phyloP scores from a whole-genome alignment of 2,888 invertebrate species.

The Diloba caeruleocephala region DNA sequence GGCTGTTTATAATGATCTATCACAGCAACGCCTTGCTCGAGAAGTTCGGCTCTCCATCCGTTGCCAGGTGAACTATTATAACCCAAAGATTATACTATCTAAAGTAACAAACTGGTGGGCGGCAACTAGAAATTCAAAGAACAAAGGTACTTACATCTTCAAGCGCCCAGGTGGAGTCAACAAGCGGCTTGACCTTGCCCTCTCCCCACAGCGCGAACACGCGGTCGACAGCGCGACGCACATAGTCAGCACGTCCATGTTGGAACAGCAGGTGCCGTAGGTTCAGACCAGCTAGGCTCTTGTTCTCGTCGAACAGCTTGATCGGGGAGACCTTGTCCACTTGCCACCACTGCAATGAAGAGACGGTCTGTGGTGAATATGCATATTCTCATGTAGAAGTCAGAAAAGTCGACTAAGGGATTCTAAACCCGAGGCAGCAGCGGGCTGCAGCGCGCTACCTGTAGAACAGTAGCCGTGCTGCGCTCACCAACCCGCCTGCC shows the following conservation, averaged over 20 bases:
- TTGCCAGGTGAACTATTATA: no score
- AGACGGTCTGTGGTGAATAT: not conserved
- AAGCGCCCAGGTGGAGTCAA: constrained; percentile 96
- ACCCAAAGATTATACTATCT: not conserved
- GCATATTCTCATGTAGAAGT: no score
- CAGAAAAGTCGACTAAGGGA: no score
- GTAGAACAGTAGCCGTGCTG: no score
- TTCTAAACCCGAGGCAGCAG: no score
- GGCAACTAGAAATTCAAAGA: not conserved
- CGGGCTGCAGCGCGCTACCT: no score
- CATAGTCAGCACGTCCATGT: constrained; percentile 92
- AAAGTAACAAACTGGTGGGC: not conserved
- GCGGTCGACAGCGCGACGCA: constrained; percentile 91
- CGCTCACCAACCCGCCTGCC: no score
- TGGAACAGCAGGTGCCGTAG: constrained; percentile 95
- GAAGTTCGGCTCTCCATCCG: no score
- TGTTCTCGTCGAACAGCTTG: constrained; percentile 96
- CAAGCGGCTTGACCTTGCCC: constrained; percentile 94
- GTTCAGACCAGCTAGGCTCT: constrained; percentile 94
- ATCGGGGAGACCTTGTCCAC: constrained; percentile 97
- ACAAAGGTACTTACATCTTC: constrained; percentile 91
- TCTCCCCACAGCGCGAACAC: constrained; percentile 93
- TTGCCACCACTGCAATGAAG: constrained; percentile 94
- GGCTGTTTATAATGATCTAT: no score
- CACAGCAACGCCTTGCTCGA: no score